Conservation (phyloP, 2,113 vertebrate species). For the Picathartes gymnocephalus region DNA sequence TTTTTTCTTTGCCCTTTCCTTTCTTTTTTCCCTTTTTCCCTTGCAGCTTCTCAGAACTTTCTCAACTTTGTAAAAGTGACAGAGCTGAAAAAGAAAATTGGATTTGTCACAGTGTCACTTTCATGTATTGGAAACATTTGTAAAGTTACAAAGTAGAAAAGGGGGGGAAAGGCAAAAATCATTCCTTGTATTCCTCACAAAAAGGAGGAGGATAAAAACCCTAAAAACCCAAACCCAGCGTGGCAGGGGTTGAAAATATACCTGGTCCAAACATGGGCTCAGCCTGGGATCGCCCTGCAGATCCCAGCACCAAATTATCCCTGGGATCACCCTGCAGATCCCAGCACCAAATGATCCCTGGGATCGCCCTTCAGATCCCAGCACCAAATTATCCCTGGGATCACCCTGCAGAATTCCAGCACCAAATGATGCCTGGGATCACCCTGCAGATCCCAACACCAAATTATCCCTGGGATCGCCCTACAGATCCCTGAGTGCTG, state of each 20-base stretch:
- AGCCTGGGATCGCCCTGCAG: not conserved
- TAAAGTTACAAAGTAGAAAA: not conserved
- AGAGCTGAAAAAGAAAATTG: not conserved
- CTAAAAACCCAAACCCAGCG: not conserved
- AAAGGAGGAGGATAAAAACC: not conserved
- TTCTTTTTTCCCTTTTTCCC: not conserved
- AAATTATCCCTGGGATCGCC: not conserved
- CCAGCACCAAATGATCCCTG: not conserved
- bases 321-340: not conserved
- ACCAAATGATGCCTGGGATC: too few relatives aligned
- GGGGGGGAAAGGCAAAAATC: not conserved
- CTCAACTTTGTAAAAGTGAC: not conserved
- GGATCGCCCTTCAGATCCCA: not conserved
- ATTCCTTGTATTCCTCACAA: not conserved
- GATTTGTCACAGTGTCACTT: conserved; percentile 34
- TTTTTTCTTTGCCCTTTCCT: not conserved
- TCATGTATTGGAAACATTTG: not conserved
- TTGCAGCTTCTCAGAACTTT: not conserved
- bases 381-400: not conserved
- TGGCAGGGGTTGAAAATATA: not conserved
- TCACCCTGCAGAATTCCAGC: not conserved
- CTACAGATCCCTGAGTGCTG: not conserved
- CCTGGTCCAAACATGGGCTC: not conserved
- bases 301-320: not conserved
- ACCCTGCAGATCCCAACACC: not conserved